Base-by-base conservation (phyloP, 1,140 invertebrate species). In the Dendroctonus valens region DNA sequence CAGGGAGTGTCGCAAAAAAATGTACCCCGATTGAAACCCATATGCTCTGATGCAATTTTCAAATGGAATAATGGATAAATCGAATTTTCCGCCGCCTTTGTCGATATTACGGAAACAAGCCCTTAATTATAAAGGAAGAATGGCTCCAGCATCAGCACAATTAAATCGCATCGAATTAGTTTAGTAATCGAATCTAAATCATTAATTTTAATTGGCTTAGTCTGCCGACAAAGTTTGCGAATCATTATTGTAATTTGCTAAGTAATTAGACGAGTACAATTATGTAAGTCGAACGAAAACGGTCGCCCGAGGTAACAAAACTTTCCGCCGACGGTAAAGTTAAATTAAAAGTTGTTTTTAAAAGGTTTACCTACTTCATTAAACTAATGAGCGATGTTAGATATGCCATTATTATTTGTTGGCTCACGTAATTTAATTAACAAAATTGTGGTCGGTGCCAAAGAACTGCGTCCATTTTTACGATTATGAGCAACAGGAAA, bases 191-290 rank as follows among this genome's bases (percentile, higher is more conserved):
- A 73, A 73, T 68, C 72, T 70, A 68, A 73, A 69, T 73, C 72
- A 73, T 73, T 73, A 73, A 73, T 71, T 73, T 73, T 73, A 73
- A 73, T 73, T 73, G 72, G 70, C 67, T 67, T 68, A 73, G 70
- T 59, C 64, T 70, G 61, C 69, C 68, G 70, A 71, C 69, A 62
- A 65, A 69, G 69, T 73, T 69, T 67, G 67, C 70, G 67, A 70
- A 68, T 65, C 70, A 73, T 73, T 73, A 73, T 63, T 65, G 67
- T 63, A 67, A 69, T 70, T 73, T 70, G 66, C 67, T 57, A 65
- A 73, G 69, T 73, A 73, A 73, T 73, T 73, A 73, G 67, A 67
- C 68, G 68, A 66, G 62, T 66, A 69, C 63, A 68, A 68, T 59
- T 54, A 57, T 54, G 62, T 57, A 54, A 54, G 50, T 55, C 53